Evolutionary conservation across 2,113 vertebrate genomes (phyloP).

Genomic region (Chaenocephalus aceratus): DNA sequence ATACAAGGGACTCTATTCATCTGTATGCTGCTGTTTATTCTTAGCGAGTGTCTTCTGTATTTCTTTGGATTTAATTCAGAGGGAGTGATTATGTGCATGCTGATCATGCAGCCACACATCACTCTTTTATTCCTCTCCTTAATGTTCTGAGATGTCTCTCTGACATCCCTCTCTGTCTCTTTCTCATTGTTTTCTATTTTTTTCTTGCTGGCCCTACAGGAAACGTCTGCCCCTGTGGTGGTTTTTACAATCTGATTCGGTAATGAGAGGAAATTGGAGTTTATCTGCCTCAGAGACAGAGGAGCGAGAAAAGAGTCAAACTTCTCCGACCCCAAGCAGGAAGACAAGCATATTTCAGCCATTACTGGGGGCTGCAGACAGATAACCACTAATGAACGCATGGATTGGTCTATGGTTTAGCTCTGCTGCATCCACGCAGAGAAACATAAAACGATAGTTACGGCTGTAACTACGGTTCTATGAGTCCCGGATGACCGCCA

Average conservation of each 20-base stretch:
- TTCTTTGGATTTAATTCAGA: neutral
- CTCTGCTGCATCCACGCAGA: slow-evolving; percentile 4
- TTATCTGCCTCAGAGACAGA: slow-evolving; percentile 51
- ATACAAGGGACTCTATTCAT: slow-evolving; percentile 1
- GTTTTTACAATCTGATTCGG: slow-evolving; percentile 50
- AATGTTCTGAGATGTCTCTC: neutral
- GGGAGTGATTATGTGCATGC: neutral
- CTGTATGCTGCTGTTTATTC: slow-evolving; percentile 9
- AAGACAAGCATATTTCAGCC: slow-evolving; percentile 40
- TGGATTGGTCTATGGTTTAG: neutral
- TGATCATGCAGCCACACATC: neutral
- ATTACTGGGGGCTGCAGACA: slow-evolving; percentile 29
- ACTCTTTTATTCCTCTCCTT: neutral
- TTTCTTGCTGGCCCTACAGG: neutral
- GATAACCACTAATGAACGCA: slow-evolving; percentile 37
- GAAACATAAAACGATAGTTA: slow-evolving; percentile 19
- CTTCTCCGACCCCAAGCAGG: slow-evolving; percentile 13
- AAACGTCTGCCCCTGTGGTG: slow-evolving; percentile 28
- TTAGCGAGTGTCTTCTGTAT: neutral
- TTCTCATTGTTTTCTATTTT: neutral
- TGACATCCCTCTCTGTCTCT: slow-evolving; percentile 9
- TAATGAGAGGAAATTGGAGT: slow-evolving; percentile 63
- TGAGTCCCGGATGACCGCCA: too few relatives aligned
- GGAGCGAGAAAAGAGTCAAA: slow-evolving; percentile 45
- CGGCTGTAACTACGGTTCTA: too few relatives aligned